These are phyloP conservation scores for Arctopsyche grandis DNA, from an alignment of 1,140 invertebrate species.

Conservation along the genomic window DNA sequence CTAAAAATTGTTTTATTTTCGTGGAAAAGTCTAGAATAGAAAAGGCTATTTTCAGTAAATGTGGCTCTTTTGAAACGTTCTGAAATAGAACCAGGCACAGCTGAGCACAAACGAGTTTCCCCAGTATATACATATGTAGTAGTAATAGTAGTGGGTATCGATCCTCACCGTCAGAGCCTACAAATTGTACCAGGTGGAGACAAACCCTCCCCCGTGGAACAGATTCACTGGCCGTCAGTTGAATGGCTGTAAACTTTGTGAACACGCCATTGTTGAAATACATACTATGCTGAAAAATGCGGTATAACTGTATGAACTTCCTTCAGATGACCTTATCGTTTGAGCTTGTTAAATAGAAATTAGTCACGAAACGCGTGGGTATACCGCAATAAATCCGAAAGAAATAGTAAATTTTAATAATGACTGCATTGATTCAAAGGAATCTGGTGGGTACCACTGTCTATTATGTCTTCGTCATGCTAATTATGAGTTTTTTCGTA, in stretches of 20 bases:
- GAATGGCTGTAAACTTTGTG: too few species aligned
- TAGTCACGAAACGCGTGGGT: too few species aligned
- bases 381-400: too few species aligned
- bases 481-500: too few species aligned
- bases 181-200: slow-evolving; percentile 12
- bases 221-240: neutral
- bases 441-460: too few species aligned
- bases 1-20: neutral
- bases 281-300: neutral
- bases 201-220: neutral
- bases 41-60: slow-evolving; percentile 2
- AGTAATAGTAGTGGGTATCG: too few species aligned
- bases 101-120: neutral
- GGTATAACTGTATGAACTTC: neutral
- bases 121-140: neutral
- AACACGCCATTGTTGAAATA: neutral
- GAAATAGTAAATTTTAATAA: too few species aligned
- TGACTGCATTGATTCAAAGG: too few species aligned
- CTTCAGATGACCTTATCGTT: neutral
- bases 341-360: too few species aligned
- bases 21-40: slow-evolving; percentile 15
- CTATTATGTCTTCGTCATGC: too few species aligned
- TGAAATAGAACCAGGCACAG: slow-evolving; percentile 8
- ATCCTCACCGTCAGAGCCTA: neutral
- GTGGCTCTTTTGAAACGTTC: neutral